A percentile compares a stretch with the other conserved stretches of the same genome.
These are phyloP conservation scores for Gavia stellata DNA, from an alignment of 2,113 vertebrate genomes.

Conservation along the genomic window DNA sequence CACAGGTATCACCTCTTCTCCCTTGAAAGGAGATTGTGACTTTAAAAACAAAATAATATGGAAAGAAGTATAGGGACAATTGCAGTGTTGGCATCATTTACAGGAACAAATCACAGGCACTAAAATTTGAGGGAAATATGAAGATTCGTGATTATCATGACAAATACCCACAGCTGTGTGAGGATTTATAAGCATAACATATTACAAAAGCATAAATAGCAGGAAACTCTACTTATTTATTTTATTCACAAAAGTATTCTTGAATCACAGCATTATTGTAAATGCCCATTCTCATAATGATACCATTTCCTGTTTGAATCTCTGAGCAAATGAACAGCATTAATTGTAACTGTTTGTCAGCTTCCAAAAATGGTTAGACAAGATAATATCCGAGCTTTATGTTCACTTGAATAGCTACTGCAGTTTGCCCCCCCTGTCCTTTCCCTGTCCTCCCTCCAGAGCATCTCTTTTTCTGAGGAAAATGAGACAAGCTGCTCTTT, in stretches of 20 bases:
- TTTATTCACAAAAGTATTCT: conserved; percentile 43
- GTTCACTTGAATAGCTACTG: not conserved
- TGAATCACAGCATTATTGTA: conserved; percentile 32
- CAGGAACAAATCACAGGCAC: not conserved
- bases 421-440: not conserved
- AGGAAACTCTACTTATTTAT: conserved; percentile 52
- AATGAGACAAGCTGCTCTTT: not conserved
- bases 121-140: conserved; percentile 20
- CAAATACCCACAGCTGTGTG: conserved; percentile 51
- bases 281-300: not conserved
- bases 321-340: not conserved
- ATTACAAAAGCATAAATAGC: conserved; percentile 31
- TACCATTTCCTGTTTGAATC: conserved; percentile 34
- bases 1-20: not conserved
- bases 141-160: conserved; percentile 41
- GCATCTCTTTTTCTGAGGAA: not conserved
- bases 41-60: not conserved
- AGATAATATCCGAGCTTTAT: not conserved
- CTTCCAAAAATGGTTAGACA: conserved; percentile 29
- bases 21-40: not conserved
- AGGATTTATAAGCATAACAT: conserved; percentile 19
- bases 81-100: not conserved
- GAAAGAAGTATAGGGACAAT: not conserved
- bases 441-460: not conserved
- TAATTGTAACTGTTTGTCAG: conserved; percentile 32